Base-by-base conservation (phyloP, 2,113 vertebrate genomes). In the Trichechus manatus region DNA sequence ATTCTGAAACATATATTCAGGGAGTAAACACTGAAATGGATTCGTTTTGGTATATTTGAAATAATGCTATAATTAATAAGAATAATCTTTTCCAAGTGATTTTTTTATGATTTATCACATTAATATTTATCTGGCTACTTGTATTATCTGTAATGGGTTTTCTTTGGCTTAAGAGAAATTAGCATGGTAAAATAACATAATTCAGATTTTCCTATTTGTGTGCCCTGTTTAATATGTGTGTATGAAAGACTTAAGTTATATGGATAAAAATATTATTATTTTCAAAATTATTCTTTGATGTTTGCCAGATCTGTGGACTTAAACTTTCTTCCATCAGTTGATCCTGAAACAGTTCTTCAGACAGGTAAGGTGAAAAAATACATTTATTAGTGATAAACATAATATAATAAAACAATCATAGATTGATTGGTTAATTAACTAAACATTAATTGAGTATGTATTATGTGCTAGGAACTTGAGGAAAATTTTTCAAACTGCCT, bases 311-410 rank as follows among this genome's bases (percentile, higher is more conserved):
- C 99, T 92, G 97, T 99, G 88, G 99, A 99, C 98, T 98, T 99
- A 98, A 99, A 99, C 97, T 99, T 99, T 88, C 98, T 99, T 98
- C 99, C 99, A 5, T 99, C 99, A 1, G 99, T 99, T 98, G 99
- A 99, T 98, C 99, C 99, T 17, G 99, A 99, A 98, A 99, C 99
- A 0, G 99, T 99, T 85, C 99, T 99, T 84, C 99, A 99, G 98
- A 99, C 99, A 90, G 99, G 99, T 99, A 99, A 98, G 98, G 97
- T 50, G 44, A 94, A 92, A 97, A 91, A 75, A 15, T 3, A 14
- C 42, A 25, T 68, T 88, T 78, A 84, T 74, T 79, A 77, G 17
- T 95, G 80, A 86, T 92, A 70, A 84, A 79, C 29, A 47, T 92
- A 96, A 68, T 88, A 9, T 36, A 92, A 0, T 53, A 72, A 96